Evolutionary conservation across 2,888 invertebrate species (phyloP).

Genomic region (Drosophila formosana): DNA sequence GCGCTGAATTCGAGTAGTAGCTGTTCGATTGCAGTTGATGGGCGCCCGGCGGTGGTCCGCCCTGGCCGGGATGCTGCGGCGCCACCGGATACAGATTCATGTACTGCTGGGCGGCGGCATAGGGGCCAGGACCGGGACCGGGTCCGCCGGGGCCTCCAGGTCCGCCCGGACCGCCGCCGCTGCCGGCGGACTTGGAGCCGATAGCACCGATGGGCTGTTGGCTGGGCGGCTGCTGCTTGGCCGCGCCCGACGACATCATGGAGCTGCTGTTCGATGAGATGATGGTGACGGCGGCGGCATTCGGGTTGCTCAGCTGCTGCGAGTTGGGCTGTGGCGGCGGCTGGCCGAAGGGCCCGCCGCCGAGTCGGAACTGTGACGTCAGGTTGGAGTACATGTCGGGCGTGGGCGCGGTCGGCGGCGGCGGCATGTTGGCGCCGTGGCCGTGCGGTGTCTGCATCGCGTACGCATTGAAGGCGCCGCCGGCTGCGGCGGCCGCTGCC

Average conservation of each 20-base stretch:
- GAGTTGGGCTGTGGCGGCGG: conserved; percentile 86
- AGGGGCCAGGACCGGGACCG: conserved; percentile 72
- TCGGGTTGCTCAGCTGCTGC: conserved; percentile 92
- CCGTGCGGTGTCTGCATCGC: conserved; percentile 86
- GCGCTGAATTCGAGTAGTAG: conserved; percentile 85
- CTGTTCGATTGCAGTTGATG: conserved; percentile 85
- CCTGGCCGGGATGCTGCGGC: conserved; percentile 83
- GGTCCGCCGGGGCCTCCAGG: conserved; percentile 61
- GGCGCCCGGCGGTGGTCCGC: conserved; percentile 82
- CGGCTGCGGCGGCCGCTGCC: conserved; percentile 72
- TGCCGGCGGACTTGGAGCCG: conserved; percentile 86
- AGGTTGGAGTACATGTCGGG: conserved; percentile 90
- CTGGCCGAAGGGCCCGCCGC: conserved; percentile 86
- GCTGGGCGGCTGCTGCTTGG: conserved; percentile 89
- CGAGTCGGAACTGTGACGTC: conserved; percentile 88
- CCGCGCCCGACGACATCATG: conserved; percentile 94
- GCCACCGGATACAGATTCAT: conserved; percentile 84
- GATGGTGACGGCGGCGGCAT: conserved; percentile 89
- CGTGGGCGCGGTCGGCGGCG: conserved; percentile 87
- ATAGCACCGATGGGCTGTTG: conserved; percentile 95
- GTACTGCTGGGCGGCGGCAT: conserved; percentile 83
- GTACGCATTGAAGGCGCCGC: conserved; percentile 89
- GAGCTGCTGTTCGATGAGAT: conserved; percentile 95
- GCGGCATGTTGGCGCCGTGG: conserved; percentile 83
- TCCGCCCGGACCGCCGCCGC: conserved; percentile 68